Conservation (phyloP, 2,888 invertebrate species). For the Drosophila diplacantha region DNA sequence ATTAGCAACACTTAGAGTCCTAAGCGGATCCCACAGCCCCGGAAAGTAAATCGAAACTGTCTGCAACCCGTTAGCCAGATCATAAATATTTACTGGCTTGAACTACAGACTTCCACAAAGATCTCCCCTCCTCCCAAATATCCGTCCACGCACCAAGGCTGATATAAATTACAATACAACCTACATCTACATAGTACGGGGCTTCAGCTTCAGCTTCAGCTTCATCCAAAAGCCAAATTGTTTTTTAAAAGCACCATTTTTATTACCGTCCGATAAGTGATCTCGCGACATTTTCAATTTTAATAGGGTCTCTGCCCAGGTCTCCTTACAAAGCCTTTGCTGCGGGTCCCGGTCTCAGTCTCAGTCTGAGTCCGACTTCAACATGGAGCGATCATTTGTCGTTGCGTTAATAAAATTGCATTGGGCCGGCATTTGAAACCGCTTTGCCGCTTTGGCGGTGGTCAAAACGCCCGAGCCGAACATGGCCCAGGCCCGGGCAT, state of each 20-base stretch:
- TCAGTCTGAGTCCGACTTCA: conserved; percentile 32
- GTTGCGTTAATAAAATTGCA: conserved; percentile 76
- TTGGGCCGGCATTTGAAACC: conserved; percentile 76
- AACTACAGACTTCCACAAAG: conserved; percentile 18
- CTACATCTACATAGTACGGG: conserved; percentile 40
- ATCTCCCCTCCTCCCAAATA: background rate
- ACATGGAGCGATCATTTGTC: conserved; percentile 68
- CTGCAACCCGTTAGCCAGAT: conserved; percentile 30
- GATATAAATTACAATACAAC: conserved; percentile 65
- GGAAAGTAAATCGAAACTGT: conserved; percentile 30
- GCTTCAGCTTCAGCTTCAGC: conserved; percentile 27
- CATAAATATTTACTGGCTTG: conserved; percentile 40
- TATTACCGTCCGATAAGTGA: conserved; percentile 72
- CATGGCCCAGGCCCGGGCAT: conserved; percentile 35
- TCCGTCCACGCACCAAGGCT: conserved; percentile 51
- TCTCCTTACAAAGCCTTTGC: conserved; percentile 41
- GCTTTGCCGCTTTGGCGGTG: conserved; percentile 64
- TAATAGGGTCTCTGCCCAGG: conserved; percentile 64
- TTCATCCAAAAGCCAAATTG: conserved; percentile 71
- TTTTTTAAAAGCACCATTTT: conserved; percentile 75
- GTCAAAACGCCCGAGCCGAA: conserved; percentile 50
- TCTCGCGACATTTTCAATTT: conserved; percentile 74
- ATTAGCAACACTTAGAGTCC: conserved; percentile 9
- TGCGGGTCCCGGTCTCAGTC: conserved; percentile 29
- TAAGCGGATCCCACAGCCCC: background rate